These are phyloP conservation scores for Mobula birostris DNA, from an alignment of 2,113 vertebrate species.

Conservation along the genomic window DNA sequence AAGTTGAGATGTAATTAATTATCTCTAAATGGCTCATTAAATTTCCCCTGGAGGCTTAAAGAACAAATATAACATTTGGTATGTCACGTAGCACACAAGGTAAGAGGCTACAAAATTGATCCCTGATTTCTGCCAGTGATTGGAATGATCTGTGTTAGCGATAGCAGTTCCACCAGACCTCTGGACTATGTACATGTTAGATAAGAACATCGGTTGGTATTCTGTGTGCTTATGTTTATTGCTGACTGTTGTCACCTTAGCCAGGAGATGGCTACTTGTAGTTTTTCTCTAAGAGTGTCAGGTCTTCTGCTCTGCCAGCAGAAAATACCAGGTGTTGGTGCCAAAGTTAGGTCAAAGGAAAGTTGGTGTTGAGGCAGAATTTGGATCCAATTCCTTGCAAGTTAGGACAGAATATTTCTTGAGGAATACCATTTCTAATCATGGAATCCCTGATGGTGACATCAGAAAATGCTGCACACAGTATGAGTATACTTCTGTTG, in stretches of 20 bases:
- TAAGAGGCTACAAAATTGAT: not conserved
- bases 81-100: not conserved
- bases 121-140: not conserved
- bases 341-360: not conserved
- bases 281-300: not conserved
- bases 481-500: not conserved
- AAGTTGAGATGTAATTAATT: not conserved
- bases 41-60: not conserved
- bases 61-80: not conserved
- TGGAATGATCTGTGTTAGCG: not conserved
- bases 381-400: not conserved
- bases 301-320: not conserved
- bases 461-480: not conserved
- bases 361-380: not conserved
- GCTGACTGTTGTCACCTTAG: not conserved
- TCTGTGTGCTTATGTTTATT: not conserved
- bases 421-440: not conserved
- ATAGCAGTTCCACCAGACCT: not conserved
- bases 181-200: not conserved
- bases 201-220: not conserved
- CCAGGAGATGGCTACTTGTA: too few species aligned
- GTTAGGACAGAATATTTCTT: not conserved
- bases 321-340: not conserved
- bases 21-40: conserved; percentile 13
- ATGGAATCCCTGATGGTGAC: not conserved